Evolutionary conservation across 2,888 invertebrate species (phyloP).

Genomic region (Griposia aprilina): DNA sequence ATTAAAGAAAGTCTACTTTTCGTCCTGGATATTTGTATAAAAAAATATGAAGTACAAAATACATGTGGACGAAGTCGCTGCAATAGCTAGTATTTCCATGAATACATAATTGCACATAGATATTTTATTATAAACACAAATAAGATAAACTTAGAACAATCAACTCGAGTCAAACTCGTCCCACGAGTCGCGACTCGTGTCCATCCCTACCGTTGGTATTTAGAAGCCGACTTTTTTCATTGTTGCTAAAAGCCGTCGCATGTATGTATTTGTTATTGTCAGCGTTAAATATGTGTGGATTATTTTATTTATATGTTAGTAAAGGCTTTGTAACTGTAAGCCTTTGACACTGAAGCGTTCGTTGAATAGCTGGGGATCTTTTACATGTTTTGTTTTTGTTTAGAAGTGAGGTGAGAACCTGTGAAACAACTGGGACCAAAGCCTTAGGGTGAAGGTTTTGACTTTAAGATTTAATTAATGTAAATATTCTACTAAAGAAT

Average conservation of each 20-base stretch:
- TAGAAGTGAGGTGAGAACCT: background rate
- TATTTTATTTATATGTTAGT: constrained; percentile 58
- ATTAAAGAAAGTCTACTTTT: background rate
- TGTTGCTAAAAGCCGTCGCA: constrained; percentile 75
- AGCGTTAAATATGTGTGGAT: constrained; percentile 64
- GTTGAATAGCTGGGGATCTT: constrained; percentile 23
- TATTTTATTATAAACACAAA: background rate
- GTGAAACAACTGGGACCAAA: background rate
- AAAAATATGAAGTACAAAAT: background rate
- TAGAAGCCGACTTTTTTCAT: constrained; percentile 69
- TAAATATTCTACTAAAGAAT: background rate
- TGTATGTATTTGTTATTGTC: constrained; percentile 75
- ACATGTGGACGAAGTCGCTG: background rate
- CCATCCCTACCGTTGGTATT: constrained; percentile 63
- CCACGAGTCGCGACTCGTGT: background rate
- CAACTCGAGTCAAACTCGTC: constrained; percentile 24
- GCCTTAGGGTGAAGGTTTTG: too few relatives aligned
- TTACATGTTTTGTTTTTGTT: background rate
- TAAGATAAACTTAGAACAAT: background rate
- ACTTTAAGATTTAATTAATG: background rate
- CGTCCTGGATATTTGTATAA: background rate
- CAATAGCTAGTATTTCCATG: background rate
- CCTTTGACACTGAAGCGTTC: constrained; percentile 39
- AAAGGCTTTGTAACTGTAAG: constrained; percentile 39
- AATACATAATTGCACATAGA: background rate